These are phyloP conservation scores for Patagioenas fasciata DNA, from an alignment of 2,113 vertebrate genomes.

Conservation along the genomic window DNA sequence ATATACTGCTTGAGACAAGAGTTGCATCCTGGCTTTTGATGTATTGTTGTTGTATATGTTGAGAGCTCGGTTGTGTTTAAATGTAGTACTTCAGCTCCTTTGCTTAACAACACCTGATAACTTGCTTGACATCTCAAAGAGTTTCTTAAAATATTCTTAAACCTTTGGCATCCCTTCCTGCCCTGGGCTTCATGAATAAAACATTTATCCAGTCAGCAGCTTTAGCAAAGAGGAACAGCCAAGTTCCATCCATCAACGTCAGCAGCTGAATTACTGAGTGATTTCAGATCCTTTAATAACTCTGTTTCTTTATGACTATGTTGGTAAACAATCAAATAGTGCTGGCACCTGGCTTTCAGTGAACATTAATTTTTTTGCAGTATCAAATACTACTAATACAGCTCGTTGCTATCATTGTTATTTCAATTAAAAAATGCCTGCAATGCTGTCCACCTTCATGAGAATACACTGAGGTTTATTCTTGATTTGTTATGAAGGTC, in stretches of 20 bases:
- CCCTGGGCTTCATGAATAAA: slow-evolving; percentile 88
- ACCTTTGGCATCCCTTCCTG: slow-evolving; percentile 86
- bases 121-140: slow-evolving; percentile 83
- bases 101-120: slow-evolving; percentile 84
- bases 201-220: slow-evolving; percentile 89
- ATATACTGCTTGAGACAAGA: not conserved
- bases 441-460: not conserved
- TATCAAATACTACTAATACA: slow-evolving; percentile 46
- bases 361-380: slow-evolving; percentile 61
- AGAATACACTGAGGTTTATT: slow-evolving; percentile 2
- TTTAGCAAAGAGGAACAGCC: slow-evolving; percentile 81
- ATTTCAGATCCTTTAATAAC: slow-evolving; percentile 79
- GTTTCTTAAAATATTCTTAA: slow-evolving; percentile 90
- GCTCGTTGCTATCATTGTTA: not conserved
- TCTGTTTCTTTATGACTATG: slow-evolving; percentile 68
- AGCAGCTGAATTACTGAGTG: slow-evolving; percentile 76
- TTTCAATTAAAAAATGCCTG: not conserved
- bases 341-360: slow-evolving; percentile 56
- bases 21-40: slow-evolving; percentile 11
- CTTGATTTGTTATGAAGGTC: slow-evolving; percentile 43
- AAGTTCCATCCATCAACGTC: slow-evolving; percentile 89
- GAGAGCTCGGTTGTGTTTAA: slow-evolving; percentile 60
- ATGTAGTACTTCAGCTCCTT: slow-evolving; percentile 71
- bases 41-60: slow-evolving; percentile 29
- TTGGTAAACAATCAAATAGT: slow-evolving; percentile 77